These are phyloP conservation scores for Drosophila navojoa DNA, from an alignment of 1,140 invertebrate genomes.

Conservation along the genomic window DNA sequence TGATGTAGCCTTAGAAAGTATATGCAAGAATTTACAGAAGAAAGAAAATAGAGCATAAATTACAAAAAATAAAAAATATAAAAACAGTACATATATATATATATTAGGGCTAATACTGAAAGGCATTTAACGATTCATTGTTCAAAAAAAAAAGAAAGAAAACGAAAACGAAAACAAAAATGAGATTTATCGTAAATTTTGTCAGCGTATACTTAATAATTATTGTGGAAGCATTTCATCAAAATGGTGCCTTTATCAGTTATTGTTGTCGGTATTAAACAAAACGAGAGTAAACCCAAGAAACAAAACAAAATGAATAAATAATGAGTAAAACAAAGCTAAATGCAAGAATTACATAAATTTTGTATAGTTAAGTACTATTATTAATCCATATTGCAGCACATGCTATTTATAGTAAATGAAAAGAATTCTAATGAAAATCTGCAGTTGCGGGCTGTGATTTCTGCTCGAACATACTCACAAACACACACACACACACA, in stretches of 20 bases:
- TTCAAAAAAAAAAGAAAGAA: not conserved
- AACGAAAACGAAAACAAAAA: not conserved
- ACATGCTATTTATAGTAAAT: conserved; percentile 19
- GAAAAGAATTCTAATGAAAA: conserved; percentile 1
- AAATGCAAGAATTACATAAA: conserved; percentile 24
- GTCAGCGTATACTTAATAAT: conserved; percentile 22
- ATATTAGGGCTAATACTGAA: conserved; percentile 25
- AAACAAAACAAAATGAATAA: not conserved
- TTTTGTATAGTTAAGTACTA: conserved; percentile 18
- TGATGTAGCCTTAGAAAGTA: conserved; percentile 63
- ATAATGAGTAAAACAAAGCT: conserved; percentile 4
- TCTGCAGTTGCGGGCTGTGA: conserved; percentile 36
- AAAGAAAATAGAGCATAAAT: conserved; percentile 4
- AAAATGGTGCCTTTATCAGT: conserved; percentile 81
- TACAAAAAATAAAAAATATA: conserved; percentile 3
- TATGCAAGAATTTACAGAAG: conserved; percentile 57
- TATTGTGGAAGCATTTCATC: conserved; percentile 75
- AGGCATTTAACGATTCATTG: conserved; percentile 47
- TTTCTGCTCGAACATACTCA: conserved; percentile 21
- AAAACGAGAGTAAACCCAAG: not conserved
- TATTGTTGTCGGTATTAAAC: conserved; percentile 65
- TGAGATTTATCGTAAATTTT: conserved; percentile 19
- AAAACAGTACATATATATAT: conserved; percentile 41
- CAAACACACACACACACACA: not conserved
- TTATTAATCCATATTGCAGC: conserved; percentile 10